Evolutionary conservation across 2,113 vertebrate species (phyloP).

Genomic region (Oryzias javanicus): DNA sequence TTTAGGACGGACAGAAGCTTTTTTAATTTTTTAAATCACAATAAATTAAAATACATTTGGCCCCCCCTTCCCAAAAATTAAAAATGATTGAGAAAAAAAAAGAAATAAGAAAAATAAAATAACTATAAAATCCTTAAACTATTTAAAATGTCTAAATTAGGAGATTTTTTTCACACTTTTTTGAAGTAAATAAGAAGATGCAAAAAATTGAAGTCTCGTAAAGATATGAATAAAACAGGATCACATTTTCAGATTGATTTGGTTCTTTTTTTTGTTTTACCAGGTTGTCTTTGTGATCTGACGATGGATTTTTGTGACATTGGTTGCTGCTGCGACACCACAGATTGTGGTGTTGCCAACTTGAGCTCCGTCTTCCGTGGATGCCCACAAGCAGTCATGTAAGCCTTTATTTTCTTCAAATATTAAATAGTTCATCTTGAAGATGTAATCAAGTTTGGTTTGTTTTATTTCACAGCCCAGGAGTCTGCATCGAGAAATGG

Average conservation of each 20-base stretch:
- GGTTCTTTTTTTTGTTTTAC: neutral
- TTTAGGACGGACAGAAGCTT: too few relatives aligned
- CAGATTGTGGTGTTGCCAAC: slow-evolving; percentile 66
- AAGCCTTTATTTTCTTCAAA: slow-evolving; percentile 4
- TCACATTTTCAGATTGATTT: neutral
- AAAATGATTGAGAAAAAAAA: too few relatives aligned
- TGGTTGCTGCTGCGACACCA: slow-evolving; percentile 76
- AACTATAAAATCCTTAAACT: too few relatives aligned
- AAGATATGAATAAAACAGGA: too few relatives aligned
- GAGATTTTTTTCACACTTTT: too few relatives aligned
- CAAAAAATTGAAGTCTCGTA: too few relatives aligned
- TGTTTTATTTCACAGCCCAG: slow-evolving; percentile 48
- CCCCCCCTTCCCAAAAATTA: too few relatives aligned
- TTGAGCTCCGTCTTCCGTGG: slow-evolving; percentile 65
- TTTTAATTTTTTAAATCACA: too few relatives aligned
- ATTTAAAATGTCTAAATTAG: too few relatives aligned
- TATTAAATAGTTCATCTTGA: neutral
- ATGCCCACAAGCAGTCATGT: slow-evolving; percentile 61
- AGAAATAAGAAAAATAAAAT: too few relatives aligned
- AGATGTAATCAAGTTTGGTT: neutral
- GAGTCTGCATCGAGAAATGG: slow-evolving; percentile 76
- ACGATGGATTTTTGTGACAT: slow-evolving; percentile 75
- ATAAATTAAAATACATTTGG: too few relatives aligned
- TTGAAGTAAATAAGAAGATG: too few relatives aligned
- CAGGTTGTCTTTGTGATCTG: slow-evolving; percentile 76